These are phyloP conservation scores for Xestobium rufovillosum DNA, from an alignment of 2,888 invertebrate species.

Conservation along the genomic window DNA sequence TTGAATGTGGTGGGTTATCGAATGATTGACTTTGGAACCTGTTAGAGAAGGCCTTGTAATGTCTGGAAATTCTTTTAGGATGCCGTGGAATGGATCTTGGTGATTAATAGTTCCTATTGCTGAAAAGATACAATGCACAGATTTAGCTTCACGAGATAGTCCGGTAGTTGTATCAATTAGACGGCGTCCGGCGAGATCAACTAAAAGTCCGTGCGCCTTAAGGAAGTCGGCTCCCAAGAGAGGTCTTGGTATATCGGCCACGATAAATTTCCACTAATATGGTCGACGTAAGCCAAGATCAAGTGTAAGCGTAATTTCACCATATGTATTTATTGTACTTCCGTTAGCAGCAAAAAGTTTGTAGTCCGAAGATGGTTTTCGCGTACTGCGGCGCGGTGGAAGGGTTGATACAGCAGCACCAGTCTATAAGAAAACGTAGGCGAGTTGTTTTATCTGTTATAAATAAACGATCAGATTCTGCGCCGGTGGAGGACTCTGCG, in stretches of 20 bases:
- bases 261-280: no score
- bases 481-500: background rate
- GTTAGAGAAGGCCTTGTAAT: conserved; percentile 2
- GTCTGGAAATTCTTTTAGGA: conserved; percentile 1
- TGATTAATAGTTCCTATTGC: no score
- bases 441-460: background rate
- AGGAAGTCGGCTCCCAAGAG: background rate
- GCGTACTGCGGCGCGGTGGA: background rate
- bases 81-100: no score
- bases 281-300: no score
- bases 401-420: background rate
- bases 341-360: conserved; percentile 4
- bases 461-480: background rate
- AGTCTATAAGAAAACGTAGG: conserved; percentile 1
- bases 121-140: background rate
- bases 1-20: conserved; percentile 27
- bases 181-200: no score
- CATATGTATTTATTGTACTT: background rate
- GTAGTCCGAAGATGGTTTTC: background rate
- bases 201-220: background rate
- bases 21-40: no score
- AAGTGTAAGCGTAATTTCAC: background rate
- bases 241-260: no score
- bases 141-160: background rate
- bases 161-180: conserved; percentile 1